Evolutionary conservation across 2,113 vertebrate genomes (phyloP), one percentile per base, ranked within the genome.

Genomic region (Delphinapterus leucas): DNA sequence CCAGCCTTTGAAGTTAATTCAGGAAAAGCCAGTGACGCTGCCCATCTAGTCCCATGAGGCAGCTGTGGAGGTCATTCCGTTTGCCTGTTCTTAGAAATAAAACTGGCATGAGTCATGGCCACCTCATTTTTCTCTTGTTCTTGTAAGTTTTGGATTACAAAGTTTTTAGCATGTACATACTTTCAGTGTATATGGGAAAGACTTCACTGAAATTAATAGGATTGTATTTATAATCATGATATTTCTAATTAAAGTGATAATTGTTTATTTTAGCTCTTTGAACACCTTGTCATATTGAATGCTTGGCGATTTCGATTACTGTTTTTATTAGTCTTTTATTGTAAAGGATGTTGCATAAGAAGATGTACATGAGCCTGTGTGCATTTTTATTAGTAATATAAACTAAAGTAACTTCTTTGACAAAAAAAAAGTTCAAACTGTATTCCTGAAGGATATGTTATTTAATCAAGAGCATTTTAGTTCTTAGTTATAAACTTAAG

Each of bases 381-480:
- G 47, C 8, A 17, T 73, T 58, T 90, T 79, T 73, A 73, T 88
- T 93, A 70, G 21, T 70, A 76, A 61, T 61, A 26, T 77, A 88
- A 93, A 83, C 65, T 90, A 83, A 86, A 89, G 81, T 77, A 74
- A 67, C 76, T 79, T 92, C 8, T 90, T 88, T 77, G 68, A n/a
- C 8, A 53, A 74, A 76, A 87, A 93, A 55, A n/a, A 14, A 79
- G 9, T 88, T 70, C 25, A 90, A 15, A 36, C 68, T 49, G 0
- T 67, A 26, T 79, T 93, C 44, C 28, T 95, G 53, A 95, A 60
- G 23, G 14, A 47, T 82, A n/a, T 96, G 14, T 63, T 84, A 84
- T n/a, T 93, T 80, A 67, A 88, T 96, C 23, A 80, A 88, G 33
- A 73, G 17, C 63, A 61, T 84, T 96, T 95, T 80, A 89, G 28